Base-by-base conservation (phyloP, 2,888 invertebrate genomes). In the Exephanes ischioxanthus region DNA sequence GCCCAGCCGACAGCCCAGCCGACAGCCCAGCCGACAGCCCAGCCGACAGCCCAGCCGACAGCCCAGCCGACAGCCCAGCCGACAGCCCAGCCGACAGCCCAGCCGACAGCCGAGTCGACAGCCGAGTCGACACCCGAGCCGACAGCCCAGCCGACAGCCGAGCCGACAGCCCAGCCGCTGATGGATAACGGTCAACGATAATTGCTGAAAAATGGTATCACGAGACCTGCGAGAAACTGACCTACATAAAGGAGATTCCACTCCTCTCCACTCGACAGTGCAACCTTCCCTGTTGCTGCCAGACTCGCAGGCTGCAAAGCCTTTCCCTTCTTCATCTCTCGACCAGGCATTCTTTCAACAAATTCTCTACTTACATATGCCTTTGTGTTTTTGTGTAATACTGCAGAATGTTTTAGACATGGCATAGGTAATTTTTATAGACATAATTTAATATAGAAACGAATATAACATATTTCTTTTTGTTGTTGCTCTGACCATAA, bases 251-350 rank as follows among this genome's bases (percentile, higher is more conserved):
- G 30, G 63, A 61, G 83, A 84, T 86, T 80, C 67, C 75, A 73
- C 86, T 84, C 83, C 84, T 87, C 82, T 72, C 72, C 73, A 63
- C 66, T 55, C 78, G 30, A 26, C 68, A 51, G 66, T 51, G 22
- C 51, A n/a, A 51, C 84, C 76, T 81, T 80, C 83, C 67, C 53
- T 33, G 61, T 71, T 55, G 76, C 55, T 16, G 67, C 51, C 78
- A 67, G 68, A 66, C 7, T 72, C 48, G 22, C 11, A 72, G 71
- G 26, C 61, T 61, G 30, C 76, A 33, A 33, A 86, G 85, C 89
- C 85, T 89, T 89, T 89, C 88, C 85, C 89, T 88, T 89, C 83
- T 87, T 85, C 83, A 61, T 88, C 80, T 80, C 76, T 80, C 41
- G 41, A 53, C 53, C 45, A 61, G 33, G 19, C n/a, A 67, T 19